Conservation (phyloP, 2,888 invertebrate genomes). For the Conops quadrifasciatus region DNA sequence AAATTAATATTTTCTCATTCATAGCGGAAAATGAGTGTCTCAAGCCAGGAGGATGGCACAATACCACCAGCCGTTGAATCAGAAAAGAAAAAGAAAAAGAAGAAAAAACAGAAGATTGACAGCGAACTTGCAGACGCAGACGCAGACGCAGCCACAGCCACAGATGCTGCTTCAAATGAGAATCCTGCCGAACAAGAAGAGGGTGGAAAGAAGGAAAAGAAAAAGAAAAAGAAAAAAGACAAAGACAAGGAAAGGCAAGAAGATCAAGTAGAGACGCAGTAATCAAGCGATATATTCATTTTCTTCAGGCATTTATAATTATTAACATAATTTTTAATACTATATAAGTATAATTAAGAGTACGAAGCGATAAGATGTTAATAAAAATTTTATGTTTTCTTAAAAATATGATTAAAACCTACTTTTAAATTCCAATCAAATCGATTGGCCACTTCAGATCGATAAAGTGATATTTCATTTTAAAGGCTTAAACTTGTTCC, state of each 20-base stretch:
- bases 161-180: slow-evolving; percentile 51
- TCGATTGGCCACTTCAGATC: no score
- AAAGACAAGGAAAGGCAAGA: slow-evolving; percentile 70
- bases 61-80: not conserved
- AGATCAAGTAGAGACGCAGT: slow-evolving; percentile 56
- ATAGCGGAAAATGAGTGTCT: slow-evolving; percentile 11
- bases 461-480: no score
- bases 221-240: slow-evolving; percentile 82
- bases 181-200: slow-evolving; percentile 58
- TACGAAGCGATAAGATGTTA: not conserved
- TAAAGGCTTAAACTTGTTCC: no score
- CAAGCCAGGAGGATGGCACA: not conserved
- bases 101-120: slow-evolving; percentile 73
- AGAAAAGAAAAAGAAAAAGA: slow-evolving; percentile 69
- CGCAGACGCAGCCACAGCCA: slow-evolving; percentile 52
- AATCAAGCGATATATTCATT: not conserved
- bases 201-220: slow-evolving; percentile 69
- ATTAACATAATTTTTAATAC: no score
- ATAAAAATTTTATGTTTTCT: not conserved
- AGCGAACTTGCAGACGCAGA: slow-evolving; percentile 62
- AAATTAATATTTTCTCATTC: not conserved
- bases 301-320: not conserved
- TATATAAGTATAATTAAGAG: no score
- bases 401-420: not conserved
- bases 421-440: no score